These are phyloP conservation scores for Crocallis elinguaria DNA, from an alignment of 2,888 invertebrate species.

Conservation along the genomic window DNA sequence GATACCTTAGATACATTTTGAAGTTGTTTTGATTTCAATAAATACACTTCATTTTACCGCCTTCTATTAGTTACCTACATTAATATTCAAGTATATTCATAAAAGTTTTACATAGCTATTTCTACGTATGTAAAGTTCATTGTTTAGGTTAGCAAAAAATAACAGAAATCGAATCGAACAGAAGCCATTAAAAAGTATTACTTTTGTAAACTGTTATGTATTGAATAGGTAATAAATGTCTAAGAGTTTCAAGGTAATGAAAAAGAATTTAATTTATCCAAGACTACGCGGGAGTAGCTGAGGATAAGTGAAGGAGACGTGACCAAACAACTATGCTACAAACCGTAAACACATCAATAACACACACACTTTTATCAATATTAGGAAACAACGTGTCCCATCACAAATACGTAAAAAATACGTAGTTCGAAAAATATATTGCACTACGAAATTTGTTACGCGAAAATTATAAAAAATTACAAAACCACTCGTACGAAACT, in stretches of 20 bases:
- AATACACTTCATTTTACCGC: too few species aligned
- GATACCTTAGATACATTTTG: too few species aligned
- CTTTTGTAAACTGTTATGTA: not conserved
- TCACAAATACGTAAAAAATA: slow-evolving; percentile 27
- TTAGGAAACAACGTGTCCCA: slow-evolving; percentile 38
- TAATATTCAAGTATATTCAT: too few species aligned
- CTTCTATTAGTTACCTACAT: too few species aligned
- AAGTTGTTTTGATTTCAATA: too few species aligned
- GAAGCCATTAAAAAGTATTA: too few species aligned
- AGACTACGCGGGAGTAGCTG: slow-evolving; percentile 36
- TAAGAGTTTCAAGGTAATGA: too few species aligned
- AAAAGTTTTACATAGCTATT: too few species aligned
- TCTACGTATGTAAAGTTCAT: too few species aligned
- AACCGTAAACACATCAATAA: slow-evolving; percentile 75
- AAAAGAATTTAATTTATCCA: slow-evolving; percentile 29
- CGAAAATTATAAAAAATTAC: slow-evolving; percentile 15
- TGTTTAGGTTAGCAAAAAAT: not conserved
- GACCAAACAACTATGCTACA: slow-evolving; percentile 65
- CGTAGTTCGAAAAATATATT: not conserved
- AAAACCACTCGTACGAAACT: not conserved
- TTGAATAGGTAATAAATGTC: not conserved
- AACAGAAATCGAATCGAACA: too few species aligned
- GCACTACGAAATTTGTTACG: not conserved
- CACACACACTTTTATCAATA: slow-evolving; percentile 49
- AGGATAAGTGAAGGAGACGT: slow-evolving; percentile 53